Evolutionary conservation across 1,140 invertebrate species (phyloP).

Genomic region (Pseudomyrmex sp.): DNA sequence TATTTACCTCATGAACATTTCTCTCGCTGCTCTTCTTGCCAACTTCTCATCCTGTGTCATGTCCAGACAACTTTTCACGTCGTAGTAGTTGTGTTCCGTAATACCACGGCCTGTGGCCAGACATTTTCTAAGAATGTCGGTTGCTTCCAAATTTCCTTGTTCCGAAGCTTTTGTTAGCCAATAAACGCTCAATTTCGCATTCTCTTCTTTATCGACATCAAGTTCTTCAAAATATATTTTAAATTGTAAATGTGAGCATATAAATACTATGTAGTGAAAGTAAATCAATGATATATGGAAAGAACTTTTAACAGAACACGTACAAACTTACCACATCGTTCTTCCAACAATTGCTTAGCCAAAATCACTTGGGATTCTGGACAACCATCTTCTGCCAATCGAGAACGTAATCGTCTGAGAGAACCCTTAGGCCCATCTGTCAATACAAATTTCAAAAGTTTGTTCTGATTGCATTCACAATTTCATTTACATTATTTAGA

Average conservation of each 20-base stretch:
- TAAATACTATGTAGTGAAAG: background rate
- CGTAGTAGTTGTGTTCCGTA: slow-evolving; percentile 91
- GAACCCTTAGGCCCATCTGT: slow-evolving; percentile 89
- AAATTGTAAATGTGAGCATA: slow-evolving; percentile 1
- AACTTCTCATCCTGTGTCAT: slow-evolving; percentile 94
- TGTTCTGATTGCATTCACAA: background rate
- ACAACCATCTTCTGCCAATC: slow-evolving; percentile 92
- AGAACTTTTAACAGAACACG: background rate
- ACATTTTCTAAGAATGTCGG: slow-evolving; percentile 92
- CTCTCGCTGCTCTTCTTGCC: slow-evolving; percentile 92
- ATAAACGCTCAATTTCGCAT: slow-evolving; percentile 90
- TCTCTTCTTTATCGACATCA: slow-evolving; percentile 87
- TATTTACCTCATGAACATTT: slow-evolving; percentile 91
- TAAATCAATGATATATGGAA: background rate
- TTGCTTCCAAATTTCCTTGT: slow-evolving; percentile 95
- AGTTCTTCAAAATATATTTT: slow-evolving; percentile 80
- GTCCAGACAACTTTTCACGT: slow-evolving; percentile 92
- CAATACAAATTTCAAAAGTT: slow-evolving; percentile 17
- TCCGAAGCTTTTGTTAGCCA: slow-evolving; percentile 96
- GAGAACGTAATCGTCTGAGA: slow-evolving; percentile 88
- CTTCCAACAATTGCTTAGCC: slow-evolving; percentile 90
- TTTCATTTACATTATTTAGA: background rate
- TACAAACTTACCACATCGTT: slow-evolving; percentile 87
- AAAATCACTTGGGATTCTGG: slow-evolving; percentile 92
- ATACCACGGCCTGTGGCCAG: slow-evolving; percentile 92